Conservation (phyloP, 2,888 invertebrate genomes). For the Morinoia aosen region DNA sequence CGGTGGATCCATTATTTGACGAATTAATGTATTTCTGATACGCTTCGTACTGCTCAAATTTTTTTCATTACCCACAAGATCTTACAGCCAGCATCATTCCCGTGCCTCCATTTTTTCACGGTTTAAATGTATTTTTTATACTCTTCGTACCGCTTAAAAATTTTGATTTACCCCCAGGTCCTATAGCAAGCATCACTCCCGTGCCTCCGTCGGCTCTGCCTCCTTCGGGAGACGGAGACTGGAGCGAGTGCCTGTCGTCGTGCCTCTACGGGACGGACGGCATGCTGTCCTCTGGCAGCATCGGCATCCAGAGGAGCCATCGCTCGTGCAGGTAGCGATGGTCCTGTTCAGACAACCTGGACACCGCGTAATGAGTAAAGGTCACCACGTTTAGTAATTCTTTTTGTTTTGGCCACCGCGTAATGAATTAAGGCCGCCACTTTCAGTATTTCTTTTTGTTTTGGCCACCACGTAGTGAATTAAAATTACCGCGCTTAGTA, state of each 20-base stretch:
- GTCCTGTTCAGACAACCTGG: neutral
- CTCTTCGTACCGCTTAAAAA: neutral
- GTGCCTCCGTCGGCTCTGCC: conserved; percentile 42
- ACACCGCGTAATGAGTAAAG: neutral
- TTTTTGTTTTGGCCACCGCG: too few species aligned
- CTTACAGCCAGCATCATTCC: too few species aligned
- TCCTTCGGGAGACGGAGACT: conserved; percentile 69
- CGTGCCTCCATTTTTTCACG: neutral
- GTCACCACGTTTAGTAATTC: too few species aligned
- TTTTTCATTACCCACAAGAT: too few species aligned
- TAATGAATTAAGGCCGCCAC: too few species aligned
- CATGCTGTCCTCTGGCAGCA: conserved; percentile 64
- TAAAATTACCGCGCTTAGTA: too few species aligned
- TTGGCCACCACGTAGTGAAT: too few species aligned
- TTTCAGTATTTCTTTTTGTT: too few species aligned
- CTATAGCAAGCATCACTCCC: conserved; percentile 33
- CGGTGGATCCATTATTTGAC: too few species aligned
- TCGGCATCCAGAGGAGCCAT: conserved; percentile 61
- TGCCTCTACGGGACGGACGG: conserved; percentile 68
- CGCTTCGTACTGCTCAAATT: too few species aligned
- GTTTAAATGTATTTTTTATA: neutral
- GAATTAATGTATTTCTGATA: too few species aligned
- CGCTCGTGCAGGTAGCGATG: conserved; percentile 62
- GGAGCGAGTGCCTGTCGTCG: conserved; percentile 68
- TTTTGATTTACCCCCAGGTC: neutral